These are phyloP conservation scores for Leptura quadrifasciata DNA, from an alignment of 2,888 invertebrate species.

Conservation along the genomic window DNA sequence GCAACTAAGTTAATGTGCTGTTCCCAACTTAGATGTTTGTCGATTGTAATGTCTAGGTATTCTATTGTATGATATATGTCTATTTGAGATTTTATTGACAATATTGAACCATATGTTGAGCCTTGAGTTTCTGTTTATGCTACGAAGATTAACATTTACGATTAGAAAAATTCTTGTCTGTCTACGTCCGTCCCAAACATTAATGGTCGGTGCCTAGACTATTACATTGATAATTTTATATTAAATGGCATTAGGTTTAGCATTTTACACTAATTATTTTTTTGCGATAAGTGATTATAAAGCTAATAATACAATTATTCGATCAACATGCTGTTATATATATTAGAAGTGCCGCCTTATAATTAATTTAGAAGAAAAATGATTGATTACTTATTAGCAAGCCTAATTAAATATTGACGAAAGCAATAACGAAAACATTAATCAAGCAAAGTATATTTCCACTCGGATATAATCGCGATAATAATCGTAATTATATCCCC, in stretches of 20 bases:
- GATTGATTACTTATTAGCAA: slow-evolving; percentile 48
- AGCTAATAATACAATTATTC: slow-evolving; percentile 16
- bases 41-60: no score
- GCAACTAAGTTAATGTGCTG: no score
- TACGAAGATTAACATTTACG: no score
- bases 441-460: slow-evolving; percentile 44
- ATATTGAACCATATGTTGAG: no score
- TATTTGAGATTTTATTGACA: no score
- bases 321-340: slow-evolving; percentile 23
- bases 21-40: no score
- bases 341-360: slow-evolving; percentile 36
- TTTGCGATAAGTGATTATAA: slow-evolving; percentile 6
- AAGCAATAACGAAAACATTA: slow-evolving; percentile 51
- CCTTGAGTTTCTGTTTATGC: no score
- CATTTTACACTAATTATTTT: neutral
- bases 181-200: no score
- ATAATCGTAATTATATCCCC: slow-evolving; percentile 10
- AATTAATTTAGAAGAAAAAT: slow-evolving; percentile 52
- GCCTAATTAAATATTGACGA: slow-evolving; percentile 52
- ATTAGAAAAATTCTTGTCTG: no score
- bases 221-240: neutral
- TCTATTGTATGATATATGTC: no score
- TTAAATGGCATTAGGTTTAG: slow-evolving; percentile 8
- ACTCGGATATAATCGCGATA: slow-evolving; percentile 17
- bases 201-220: no score